These are phyloP conservation scores for Limnothrissa miodon DNA, from an alignment of 2,113 vertebrate genomes.

Conservation along the genomic window DNA sequence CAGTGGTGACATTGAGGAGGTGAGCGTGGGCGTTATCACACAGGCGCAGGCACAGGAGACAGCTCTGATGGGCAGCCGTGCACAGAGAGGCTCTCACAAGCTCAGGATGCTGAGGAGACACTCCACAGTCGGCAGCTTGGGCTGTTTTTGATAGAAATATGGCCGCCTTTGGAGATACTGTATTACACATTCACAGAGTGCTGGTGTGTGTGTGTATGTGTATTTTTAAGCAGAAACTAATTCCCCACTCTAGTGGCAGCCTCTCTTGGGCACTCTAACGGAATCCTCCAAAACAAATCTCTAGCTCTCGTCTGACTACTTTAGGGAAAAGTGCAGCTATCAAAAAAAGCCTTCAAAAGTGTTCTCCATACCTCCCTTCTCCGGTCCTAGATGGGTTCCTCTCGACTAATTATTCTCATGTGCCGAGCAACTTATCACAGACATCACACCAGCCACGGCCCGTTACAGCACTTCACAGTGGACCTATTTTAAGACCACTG, in stretches of 20 bases:
- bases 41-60: background rate
- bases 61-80: background rate
- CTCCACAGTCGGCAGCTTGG: background rate
- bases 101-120: background rate
- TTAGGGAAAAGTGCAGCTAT: background rate
- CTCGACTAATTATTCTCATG: background rate
- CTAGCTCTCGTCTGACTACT: background rate
- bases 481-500: background rate
- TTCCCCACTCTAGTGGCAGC: background rate
- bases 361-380: background rate
- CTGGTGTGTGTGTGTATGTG: background rate
- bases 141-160: background rate
- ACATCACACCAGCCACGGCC: background rate
- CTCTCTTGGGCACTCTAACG: background rate
- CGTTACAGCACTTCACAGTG: background rate
- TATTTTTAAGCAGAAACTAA: background rate
- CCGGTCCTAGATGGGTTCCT: background rate
- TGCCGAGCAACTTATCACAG: background rate
- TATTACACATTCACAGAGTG: background rate
- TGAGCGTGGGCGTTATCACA: background rate
- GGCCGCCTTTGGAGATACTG: background rate
- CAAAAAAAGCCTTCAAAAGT: background rate
- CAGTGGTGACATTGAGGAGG: background rate
- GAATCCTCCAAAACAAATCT: background rate
- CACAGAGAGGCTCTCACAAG: background rate